Evolutionary conservation across 2,888 invertebrate species (phyloP).

Genomic region (Drosophila histrio): DNA sequence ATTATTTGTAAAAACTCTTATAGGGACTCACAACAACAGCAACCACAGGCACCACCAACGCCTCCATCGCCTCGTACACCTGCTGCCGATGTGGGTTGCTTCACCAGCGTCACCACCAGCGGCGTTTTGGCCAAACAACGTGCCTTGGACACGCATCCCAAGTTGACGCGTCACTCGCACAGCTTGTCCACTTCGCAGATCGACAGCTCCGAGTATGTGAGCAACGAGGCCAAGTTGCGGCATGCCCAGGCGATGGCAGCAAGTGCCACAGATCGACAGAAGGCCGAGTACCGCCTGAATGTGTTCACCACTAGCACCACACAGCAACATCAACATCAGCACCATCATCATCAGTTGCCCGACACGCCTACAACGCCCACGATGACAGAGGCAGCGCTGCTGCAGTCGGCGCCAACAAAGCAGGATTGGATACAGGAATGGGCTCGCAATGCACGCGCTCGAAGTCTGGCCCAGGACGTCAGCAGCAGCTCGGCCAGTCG

Average conservation of each 20-base stretch:
- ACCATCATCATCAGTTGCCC: constrained; percentile 65
- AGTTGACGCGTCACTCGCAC: constrained; percentile 85
- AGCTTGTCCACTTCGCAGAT: constrained; percentile 90
- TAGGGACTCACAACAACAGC: constrained; percentile 86
- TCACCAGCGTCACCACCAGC: constrained; percentile 90
- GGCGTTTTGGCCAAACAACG: constrained; percentile 87
- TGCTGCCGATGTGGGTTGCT: constrained; percentile 85
- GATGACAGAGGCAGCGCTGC: constrained; percentile 75
- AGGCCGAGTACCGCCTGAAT: constrained; percentile 84
- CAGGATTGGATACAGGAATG: constrained; percentile 87
- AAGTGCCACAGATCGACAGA: constrained; percentile 83
- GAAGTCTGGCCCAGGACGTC: constrained; percentile 81
- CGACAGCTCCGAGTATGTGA: constrained; percentile 87
- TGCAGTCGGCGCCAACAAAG: constrained; percentile 83
- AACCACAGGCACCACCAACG: constrained; percentile 67
- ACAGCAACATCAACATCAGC: constrained; percentile 57
- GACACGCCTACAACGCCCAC: constrained; percentile 78
- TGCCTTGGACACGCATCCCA: constrained; percentile 83
- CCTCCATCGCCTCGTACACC: constrained; percentile 71
- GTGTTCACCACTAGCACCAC: constrained; percentile 80
- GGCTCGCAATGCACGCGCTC: constrained; percentile 86
- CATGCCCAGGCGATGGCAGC: constrained; percentile 71
- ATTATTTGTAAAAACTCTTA: no score
- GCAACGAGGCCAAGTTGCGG: constrained; percentile 81
- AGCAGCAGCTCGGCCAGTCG: constrained; percentile 53